phyloP scores from a whole-genome alignment of 2,888 invertebrate genomes.

The Cyclophora albipunctata region DNA sequence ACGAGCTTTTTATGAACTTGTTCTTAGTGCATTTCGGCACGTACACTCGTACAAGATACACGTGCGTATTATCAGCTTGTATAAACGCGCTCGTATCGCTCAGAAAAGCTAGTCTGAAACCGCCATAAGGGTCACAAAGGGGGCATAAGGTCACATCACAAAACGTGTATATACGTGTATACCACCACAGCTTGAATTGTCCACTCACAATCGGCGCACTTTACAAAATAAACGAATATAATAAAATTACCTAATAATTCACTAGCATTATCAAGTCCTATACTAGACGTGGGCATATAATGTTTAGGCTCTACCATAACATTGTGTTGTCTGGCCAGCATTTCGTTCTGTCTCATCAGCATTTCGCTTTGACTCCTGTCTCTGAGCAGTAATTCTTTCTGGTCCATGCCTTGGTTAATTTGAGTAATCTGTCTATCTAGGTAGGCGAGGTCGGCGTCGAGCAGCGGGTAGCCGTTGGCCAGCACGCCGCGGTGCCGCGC shows the following conservation, averaged over 20 bases:
- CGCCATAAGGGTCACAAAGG: no score
- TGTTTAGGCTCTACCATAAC: slow-evolving; percentile 56
- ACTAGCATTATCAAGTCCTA: slow-evolving; percentile 64
- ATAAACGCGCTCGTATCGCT: no score
- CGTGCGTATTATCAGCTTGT: no score
- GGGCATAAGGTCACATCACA: no score
- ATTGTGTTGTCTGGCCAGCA: slow-evolving; percentile 55
- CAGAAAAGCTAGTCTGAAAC: no score
- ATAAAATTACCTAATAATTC: slow-evolving; percentile 65
- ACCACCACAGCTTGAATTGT: no score
- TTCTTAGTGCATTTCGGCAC: no score
- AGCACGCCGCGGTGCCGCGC: slow-evolving; percentile 64
- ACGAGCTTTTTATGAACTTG: no score
- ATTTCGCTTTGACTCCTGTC: slow-evolving; percentile 54
- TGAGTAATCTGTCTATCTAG: slow-evolving; percentile 62
- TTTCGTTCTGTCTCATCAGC: slow-evolving; percentile 60
- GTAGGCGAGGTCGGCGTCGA: slow-evolving; percentile 59
- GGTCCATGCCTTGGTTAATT: slow-evolving; percentile 57
- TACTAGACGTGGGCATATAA: slow-evolving; percentile 57
- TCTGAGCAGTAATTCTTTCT: slow-evolving; percentile 51
- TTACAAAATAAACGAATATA: no score
- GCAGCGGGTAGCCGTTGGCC: slow-evolving; percentile 57
- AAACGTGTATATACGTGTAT: no score
- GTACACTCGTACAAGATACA: no score
- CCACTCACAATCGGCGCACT: no score